Percentiles rank a stretch among this genome's conserved stretches.
These are phyloP conservation scores for Caenorhabditis doughertyi DNA, from an alignment of 2,888 invertebrate genomes.

Conservation along the genomic window DNA sequence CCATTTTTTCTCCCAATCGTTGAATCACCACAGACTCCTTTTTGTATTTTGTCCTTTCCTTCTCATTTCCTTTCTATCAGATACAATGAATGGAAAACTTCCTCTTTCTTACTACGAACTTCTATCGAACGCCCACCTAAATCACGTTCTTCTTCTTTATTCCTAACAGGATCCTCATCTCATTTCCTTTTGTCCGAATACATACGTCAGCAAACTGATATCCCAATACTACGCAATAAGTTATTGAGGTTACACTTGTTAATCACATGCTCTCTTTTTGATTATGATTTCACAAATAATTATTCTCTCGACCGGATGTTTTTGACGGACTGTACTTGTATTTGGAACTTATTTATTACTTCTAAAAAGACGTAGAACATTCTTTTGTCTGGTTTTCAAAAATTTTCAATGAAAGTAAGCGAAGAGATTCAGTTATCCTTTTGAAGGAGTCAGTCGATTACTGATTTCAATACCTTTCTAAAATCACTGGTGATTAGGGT, in stretches of 20 bases:
- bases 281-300: background rate
- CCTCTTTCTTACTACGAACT: background rate
- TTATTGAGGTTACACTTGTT: background rate
- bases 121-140: background rate
- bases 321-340: too few species aligned
- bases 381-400: too few species aligned
- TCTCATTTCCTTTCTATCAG: background rate
- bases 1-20: background rate
- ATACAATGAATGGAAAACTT: too few species aligned
- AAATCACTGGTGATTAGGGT: too few species aligned
- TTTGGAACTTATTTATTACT: too few species aligned
- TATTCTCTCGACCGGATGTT: too few species aligned
- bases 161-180: constrained; percentile 10
- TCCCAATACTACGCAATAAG: constrained; percentile 12
- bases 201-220: constrained; percentile 16
- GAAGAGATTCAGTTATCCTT: too few species aligned
- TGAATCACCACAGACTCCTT: background rate
- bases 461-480: too few species aligned
- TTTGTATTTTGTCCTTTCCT: background rate
- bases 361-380: too few species aligned
- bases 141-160: background rate
- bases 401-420: too few species aligned
- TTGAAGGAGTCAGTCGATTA: too few species aligned
- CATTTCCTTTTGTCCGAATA: constrained; percentile 37
- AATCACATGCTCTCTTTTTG: constrained; percentile 13